Conservation (phyloP, 1,140 invertebrate species). For the Cotesia typhae region DNA sequence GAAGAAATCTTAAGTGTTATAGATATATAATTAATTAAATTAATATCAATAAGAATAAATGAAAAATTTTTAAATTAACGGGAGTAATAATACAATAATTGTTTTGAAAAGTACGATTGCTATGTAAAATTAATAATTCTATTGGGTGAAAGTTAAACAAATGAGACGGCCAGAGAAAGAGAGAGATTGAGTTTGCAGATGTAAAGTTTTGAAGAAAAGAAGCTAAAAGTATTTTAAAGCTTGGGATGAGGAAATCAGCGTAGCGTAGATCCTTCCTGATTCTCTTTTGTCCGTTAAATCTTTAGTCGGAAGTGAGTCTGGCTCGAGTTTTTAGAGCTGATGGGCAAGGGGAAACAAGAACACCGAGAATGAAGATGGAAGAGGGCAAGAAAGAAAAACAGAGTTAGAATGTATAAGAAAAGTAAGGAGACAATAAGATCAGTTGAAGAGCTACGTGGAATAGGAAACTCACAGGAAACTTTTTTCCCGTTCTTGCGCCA, state of each 20-base stretch:
- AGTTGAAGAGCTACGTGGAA: slow-evolving; percentile 18
- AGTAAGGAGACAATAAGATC: slow-evolving; percentile 36
- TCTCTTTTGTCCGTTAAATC: slow-evolving; percentile 29
- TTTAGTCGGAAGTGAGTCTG: slow-evolving; percentile 25
- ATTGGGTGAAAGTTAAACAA: neutral
- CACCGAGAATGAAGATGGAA: slow-evolving; percentile 13
- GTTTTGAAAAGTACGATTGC: too few species aligned
- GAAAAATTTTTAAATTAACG: too few species aligned
- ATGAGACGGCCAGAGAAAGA: neutral
- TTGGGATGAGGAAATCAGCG: slow-evolving; percentile 19
- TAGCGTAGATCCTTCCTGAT: slow-evolving; percentile 35
- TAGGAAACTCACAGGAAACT: slow-evolving; percentile 75
- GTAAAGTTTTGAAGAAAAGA: slow-evolving; percentile 10
- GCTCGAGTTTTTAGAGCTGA: slow-evolving; percentile 17
- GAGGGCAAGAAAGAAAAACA: slow-evolving; percentile 25
- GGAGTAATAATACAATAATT: too few species aligned
- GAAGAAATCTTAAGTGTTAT: neutral
- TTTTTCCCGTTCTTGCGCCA: slow-evolving; percentile 92
- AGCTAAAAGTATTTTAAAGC: neutral
- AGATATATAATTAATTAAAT: too few species aligned
- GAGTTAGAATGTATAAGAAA: slow-evolving; percentile 17
- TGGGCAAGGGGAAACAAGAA: neutral
- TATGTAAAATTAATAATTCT: too few species aligned
- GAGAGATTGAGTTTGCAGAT: slow-evolving; percentile 9
- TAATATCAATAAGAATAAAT: too few species aligned